phyloP scores from a whole-genome alignment of 2,113 vertebrate species.

The Toxotes chatareus region DNA sequence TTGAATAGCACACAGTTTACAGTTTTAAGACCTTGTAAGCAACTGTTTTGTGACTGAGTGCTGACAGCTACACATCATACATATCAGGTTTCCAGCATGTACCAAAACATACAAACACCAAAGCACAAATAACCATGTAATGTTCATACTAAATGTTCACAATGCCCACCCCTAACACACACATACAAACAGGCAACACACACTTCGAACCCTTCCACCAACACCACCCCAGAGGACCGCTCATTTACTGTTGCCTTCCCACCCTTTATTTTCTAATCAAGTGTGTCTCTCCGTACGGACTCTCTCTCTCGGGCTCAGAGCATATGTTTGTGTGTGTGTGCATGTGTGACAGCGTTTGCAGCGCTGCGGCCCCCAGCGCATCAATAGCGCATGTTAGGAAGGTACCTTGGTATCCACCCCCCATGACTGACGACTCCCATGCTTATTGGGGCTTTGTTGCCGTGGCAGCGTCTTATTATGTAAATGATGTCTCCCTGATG shows the following conservation, averaged over 20 bases:
- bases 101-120: not conserved
- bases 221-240: constrained; percentile 25
- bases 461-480: constrained; percentile 81
- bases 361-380: not conserved
- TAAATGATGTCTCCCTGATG: constrained; percentile 77
- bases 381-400: constrained; percentile 34
- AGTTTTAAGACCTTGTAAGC: not conserved
- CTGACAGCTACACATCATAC: not conserved
- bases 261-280: constrained; percentile 57
- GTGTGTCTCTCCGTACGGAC: constrained; percentile 22
- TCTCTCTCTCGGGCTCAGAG: constrained; percentile 17
- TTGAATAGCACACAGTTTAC: not conserved
- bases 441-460: constrained; percentile 76
- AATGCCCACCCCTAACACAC: not conserved
- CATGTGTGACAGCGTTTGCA: constrained; percentile 8
- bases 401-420: constrained; percentile 55
- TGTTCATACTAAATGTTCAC: not conserved
- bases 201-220: constrained; percentile 27
- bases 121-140: not conserved
- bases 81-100: not conserved
- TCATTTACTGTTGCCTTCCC: constrained; percentile 46
- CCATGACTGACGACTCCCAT: constrained; percentile 58
- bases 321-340: not conserved
- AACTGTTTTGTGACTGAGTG: not conserved
- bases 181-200: not conserved